Percentiles rank a stretch among this genome's conserved stretches.
phyloP scores from a whole-genome alignment of 2,113 vertebrate genomes.

The Ptilorrhoa leucosticta region DNA sequence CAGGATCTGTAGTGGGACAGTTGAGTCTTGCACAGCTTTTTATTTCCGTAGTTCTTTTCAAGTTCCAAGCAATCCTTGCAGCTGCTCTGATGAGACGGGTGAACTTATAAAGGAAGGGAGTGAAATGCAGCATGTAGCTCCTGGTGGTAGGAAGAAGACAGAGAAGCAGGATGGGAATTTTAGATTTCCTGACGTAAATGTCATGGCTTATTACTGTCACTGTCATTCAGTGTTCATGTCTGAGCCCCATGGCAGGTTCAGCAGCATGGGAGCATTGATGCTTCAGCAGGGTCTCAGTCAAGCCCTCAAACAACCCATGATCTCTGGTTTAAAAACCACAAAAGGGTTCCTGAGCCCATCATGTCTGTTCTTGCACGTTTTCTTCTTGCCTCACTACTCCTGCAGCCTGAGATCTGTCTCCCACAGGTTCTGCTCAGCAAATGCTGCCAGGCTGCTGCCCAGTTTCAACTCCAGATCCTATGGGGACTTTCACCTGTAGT shows the following conservation, averaged over 20 bases:
- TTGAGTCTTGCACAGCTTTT: background rate
- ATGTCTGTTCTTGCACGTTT: background rate
- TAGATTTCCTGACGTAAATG: constrained; percentile 16
- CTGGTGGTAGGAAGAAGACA: background rate
- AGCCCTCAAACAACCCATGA: background rate
- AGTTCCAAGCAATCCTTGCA: background rate
- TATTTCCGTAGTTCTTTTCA: background rate
- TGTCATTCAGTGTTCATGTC: background rate
- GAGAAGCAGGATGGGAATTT: constrained; percentile 31
- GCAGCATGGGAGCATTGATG: background rate
- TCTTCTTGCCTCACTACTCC: background rate
- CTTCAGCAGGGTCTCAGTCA: background rate
- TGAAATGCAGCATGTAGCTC: background rate
- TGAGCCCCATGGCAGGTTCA: background rate
- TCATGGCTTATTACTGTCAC: background rate
- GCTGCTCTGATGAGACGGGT: background rate
- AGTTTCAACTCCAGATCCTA: background rate
- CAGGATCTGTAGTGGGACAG: background rate
- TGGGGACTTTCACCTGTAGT: background rate
- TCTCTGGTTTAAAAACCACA: background rate
- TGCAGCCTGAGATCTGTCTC: background rate
- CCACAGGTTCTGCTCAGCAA: background rate
- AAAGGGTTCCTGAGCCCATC: background rate
- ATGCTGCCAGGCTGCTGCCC: background rate
- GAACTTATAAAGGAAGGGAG: background rate